These are phyloP conservation scores for Neoarius graeffei DNA, from an alignment of 2,113 vertebrate species.

Conservation along the genomic window DNA sequence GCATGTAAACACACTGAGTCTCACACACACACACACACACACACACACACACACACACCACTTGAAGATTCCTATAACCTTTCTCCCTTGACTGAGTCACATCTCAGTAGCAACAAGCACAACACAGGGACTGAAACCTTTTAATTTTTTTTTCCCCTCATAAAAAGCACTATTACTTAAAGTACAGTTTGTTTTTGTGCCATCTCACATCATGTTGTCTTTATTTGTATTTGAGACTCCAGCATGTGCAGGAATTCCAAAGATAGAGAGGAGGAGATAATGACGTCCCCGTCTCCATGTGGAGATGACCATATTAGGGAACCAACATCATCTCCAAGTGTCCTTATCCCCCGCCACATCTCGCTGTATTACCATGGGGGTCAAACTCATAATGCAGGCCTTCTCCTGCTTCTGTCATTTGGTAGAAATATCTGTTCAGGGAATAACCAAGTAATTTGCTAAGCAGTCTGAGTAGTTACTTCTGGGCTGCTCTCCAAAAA, in stretches of 20 bases:
- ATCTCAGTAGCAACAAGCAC: not conserved
- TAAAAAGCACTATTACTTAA: not conserved
- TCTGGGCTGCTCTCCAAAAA: no score
- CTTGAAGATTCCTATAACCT: not conserved
- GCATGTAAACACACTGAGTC: no score
- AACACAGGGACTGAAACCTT: not conserved
- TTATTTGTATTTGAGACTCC: not conserved
- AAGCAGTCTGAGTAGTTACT: not conserved
- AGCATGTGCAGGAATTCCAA: not conserved
- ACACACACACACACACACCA: not conserved
- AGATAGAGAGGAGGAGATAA: no score
- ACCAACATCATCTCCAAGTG: not conserved
- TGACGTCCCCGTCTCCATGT: not conserved
- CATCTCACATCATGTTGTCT: not conserved
- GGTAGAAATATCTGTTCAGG: conserved; percentile 11
- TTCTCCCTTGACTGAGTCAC: conserved; percentile 11
- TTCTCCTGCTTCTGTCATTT: not conserved
- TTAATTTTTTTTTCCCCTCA: not conserved
- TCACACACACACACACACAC: no score
- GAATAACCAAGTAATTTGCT: conserved; percentile 3
- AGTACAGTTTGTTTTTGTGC: not conserved
- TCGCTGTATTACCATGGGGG: not conserved
- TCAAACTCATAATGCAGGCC: not conserved
- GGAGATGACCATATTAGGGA: conserved; percentile 40
- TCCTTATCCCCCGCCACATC: conserved; percentile 16